A percentile compares a stretch with the other conserved stretches of the same genome.
These are phyloP conservation scores for Nomia melanderi DNA, from an alignment of 1,140 invertebrate species.

Conservation along the genomic window DNA sequence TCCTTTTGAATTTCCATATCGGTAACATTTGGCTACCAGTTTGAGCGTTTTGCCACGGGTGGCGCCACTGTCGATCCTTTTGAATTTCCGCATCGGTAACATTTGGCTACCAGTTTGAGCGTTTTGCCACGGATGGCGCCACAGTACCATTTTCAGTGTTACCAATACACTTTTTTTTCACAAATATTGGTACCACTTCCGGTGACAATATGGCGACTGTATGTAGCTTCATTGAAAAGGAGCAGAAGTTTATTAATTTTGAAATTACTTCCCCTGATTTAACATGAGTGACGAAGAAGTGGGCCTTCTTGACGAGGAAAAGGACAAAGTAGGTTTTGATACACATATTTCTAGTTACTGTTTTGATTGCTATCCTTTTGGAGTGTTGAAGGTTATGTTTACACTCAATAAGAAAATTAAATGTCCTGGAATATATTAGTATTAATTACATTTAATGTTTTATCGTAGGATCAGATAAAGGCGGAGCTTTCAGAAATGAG, in stretches of 20 bases:
- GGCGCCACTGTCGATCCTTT: too few species aligned
- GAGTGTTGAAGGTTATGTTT: slow-evolving; percentile 17
- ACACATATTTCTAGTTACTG: neutral
- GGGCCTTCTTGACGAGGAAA: slow-evolving; percentile 46
- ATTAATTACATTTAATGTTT: neutral
- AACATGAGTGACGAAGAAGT: slow-evolving; percentile 63
- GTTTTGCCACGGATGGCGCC: too few species aligned
- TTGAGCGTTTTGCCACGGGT: too few species aligned
- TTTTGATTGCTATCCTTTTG: too few species aligned
- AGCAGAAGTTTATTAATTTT: neutral
- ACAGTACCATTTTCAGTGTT: too few species aligned
- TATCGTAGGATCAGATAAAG: slow-evolving; percentile 72
- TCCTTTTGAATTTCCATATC: too few species aligned
- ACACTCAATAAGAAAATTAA: neutral
- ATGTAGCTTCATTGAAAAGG: neutral
- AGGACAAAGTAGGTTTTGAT: slow-evolving; percentile 58
- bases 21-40: too few species aligned
- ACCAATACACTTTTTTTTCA: too few species aligned
- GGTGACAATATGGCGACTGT: neutral
- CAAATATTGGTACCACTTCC: too few species aligned
- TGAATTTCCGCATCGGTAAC: too few species aligned
- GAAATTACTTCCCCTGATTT: slow-evolving; percentile 10
- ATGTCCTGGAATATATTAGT: neutral
- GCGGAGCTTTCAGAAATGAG: slow-evolving; percentile 85
- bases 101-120: too few species aligned